These are phyloP conservation scores for Trichopria drosophilae DNA, from an alignment of 2,888 invertebrate species.

Conservation along the genomic window DNA sequence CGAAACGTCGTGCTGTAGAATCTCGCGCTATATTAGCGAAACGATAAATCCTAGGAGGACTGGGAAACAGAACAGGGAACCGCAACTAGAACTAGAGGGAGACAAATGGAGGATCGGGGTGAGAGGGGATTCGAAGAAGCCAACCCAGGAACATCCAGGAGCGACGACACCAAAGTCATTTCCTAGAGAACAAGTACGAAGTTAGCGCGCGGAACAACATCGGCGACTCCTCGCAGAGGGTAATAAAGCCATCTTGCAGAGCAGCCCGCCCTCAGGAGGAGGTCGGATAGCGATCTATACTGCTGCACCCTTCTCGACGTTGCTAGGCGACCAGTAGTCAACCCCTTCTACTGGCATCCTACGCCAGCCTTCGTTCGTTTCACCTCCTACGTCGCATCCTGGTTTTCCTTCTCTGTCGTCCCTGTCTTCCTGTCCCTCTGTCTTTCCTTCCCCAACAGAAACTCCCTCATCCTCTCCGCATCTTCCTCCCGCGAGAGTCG, in stretches of 20 bases:
- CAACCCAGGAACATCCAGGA: no score
- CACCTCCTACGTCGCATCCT: constrained; percentile 31
- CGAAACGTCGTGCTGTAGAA: no score
- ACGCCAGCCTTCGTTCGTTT: no score
- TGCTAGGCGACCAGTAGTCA: constrained; percentile 53
- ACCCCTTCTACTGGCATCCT: constrained; percentile 47
- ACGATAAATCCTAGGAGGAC: constrained; percentile 45
- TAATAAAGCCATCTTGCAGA: constrained; percentile 58
- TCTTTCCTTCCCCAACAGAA: no score
- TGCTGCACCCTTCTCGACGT: constrained; percentile 48
- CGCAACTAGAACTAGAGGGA: not conserved
- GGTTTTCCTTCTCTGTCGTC: constrained; percentile 27
- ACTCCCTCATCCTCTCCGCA: no score
- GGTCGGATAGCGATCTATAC: constrained; percentile 53
- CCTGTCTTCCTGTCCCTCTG: no score
- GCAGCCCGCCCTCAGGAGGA: constrained; percentile 40
- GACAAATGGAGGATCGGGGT: constrained; percentile 18
- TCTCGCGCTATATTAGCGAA: constrained; percentile 41
- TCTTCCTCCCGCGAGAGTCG: constrained; percentile 38
- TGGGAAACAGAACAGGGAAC: constrained; percentile 18
- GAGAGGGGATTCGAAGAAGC: constrained; percentile 29
- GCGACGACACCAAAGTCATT: constrained; percentile 45
- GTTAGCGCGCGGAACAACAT: constrained; percentile 45
- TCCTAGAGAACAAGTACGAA: constrained; percentile 45
- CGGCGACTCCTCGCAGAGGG: constrained; percentile 49